Conservation (phyloP, 2,113 vertebrate species). For the Heterochromis multidens region DNA sequence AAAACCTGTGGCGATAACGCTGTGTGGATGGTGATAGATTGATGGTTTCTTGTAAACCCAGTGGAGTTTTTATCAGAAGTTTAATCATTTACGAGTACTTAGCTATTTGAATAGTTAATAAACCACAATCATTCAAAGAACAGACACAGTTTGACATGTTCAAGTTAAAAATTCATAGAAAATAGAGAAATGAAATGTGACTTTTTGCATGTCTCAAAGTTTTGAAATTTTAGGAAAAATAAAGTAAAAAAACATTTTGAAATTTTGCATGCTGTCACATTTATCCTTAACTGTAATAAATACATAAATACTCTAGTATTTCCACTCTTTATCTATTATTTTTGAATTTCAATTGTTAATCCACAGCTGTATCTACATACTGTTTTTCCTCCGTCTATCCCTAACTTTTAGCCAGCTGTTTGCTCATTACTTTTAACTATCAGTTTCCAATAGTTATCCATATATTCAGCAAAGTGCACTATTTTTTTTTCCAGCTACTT, state of each 20-base stretch:
- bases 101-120: background rate
- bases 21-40: no score
- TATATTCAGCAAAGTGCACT: background rate
- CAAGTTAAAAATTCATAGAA: background rate
- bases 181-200: background rate
- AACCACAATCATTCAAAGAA: background rate
- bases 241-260: background rate
- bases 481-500: background rate
- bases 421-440: background rate
- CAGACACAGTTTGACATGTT: background rate
- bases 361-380: background rate
- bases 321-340: background rate
- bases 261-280: background rate
- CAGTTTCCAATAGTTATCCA: background rate
- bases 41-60: no score
- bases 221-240: background rate
- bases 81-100: background rate
- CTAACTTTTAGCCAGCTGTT: background rate
- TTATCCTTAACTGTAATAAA: background rate
- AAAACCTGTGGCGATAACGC: background rate
- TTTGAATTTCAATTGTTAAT: background rate
- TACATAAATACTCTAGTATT: background rate
- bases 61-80: no score
- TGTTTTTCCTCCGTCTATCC: background rate
- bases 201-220: rapidly evolving